Evolutionary conservation across 2,888 invertebrate genomes (phyloP).

Genomic region (Blastobasis lacticolella): DNA sequence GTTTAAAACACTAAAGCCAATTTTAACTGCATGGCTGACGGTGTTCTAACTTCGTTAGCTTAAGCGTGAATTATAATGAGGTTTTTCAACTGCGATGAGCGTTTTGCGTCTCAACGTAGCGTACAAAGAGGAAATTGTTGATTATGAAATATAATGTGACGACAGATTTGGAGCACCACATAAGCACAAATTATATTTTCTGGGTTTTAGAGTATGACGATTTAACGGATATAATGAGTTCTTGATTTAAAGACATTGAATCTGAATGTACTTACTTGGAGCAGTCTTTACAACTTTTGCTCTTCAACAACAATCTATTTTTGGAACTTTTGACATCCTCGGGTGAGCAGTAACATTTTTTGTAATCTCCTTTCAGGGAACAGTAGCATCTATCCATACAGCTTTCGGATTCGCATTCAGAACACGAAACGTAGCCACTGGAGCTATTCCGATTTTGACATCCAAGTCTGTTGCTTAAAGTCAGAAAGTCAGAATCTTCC

Average conservation of each 20-base stretch:
- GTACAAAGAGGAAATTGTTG: too few relatives aligned
- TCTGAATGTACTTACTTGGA: slow-evolving; percentile 48
- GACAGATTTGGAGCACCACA: too few relatives aligned
- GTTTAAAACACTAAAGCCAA: slow-evolving; percentile 23
- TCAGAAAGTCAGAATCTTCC: slow-evolving; percentile 75
- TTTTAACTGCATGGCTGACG: slow-evolving; percentile 1
- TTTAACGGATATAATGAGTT: too few relatives aligned
- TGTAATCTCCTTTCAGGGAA: slow-evolving; percentile 77
- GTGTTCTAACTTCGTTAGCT: neutral
- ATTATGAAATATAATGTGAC: too few relatives aligned
- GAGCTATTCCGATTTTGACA: slow-evolving; percentile 78
- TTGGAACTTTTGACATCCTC: slow-evolving; percentile 57
- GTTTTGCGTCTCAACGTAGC: too few relatives aligned
- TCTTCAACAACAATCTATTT: slow-evolving; percentile 42
- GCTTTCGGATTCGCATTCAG: slow-evolving; percentile 91
- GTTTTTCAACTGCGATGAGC: too few relatives aligned
- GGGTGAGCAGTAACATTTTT: slow-evolving; percentile 78
- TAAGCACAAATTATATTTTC: too few relatives aligned
- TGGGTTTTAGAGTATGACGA: too few relatives aligned
- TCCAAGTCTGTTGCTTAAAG: slow-evolving; percentile 73
- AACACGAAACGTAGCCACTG: slow-evolving; percentile 87
- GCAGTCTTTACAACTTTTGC: slow-evolving; percentile 60
- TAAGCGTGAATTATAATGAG: too few relatives aligned
- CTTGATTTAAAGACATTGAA: neutral
- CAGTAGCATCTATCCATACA: slow-evolving; percentile 92